A percentile compares a stretch with the other conserved stretches of the same genome.
These are phyloP conservation scores for Lethenteron reissneri DNA, from an alignment of 2,113 vertebrate species.

Conservation along the genomic window DNA sequence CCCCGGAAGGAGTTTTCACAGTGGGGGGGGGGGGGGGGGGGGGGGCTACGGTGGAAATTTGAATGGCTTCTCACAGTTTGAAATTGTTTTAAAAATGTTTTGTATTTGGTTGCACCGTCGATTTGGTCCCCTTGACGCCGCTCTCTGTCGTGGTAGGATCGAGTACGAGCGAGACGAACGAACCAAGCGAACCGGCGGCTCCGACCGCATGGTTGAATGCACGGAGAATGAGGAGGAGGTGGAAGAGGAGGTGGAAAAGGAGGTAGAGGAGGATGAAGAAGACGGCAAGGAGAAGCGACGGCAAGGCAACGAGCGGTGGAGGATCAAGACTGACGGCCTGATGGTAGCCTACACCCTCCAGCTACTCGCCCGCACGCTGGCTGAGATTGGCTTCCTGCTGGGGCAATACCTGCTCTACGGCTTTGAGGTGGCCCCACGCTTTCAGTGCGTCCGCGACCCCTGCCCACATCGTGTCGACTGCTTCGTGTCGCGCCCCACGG, in stretches of 20 bases:
- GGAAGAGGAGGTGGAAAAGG: neutral
- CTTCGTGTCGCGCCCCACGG: constrained; percentile 56
- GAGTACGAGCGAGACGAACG: constrained; percentile 36
- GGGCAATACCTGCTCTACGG: constrained; percentile 88
- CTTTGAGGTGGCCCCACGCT: constrained; percentile 55
- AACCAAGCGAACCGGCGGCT: constrained; percentile 39
- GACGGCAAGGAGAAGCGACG: constrained; percentile 16
- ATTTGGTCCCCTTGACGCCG: no score
- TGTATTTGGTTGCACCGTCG: constrained; percentile 22
- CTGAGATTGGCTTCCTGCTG: constrained; percentile 65
- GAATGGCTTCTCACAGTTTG: neutral
- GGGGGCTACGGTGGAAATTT: constrained; percentile 13
- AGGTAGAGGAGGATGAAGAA: no score
- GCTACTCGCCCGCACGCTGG: constrained; percentile 34
- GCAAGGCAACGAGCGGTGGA: constrained; percentile 39
- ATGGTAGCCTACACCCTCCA: constrained; percentile 53
- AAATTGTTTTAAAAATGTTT: constrained; percentile 18
- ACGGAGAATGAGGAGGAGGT: constrained; percentile 32
- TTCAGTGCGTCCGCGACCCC: constrained; percentile 46
- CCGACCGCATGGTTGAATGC: constrained; percentile 60
- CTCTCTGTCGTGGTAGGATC: no score
- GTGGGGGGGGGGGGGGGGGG: constrained; percentile 14
- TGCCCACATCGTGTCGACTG: constrained; percentile 56
- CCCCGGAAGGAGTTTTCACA: no score
- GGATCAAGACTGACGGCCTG: constrained; percentile 17